Evolutionary conservation across 2,113 vertebrate species (phyloP).

Genomic region (Pseudolaguvia tuberculata): DNA sequence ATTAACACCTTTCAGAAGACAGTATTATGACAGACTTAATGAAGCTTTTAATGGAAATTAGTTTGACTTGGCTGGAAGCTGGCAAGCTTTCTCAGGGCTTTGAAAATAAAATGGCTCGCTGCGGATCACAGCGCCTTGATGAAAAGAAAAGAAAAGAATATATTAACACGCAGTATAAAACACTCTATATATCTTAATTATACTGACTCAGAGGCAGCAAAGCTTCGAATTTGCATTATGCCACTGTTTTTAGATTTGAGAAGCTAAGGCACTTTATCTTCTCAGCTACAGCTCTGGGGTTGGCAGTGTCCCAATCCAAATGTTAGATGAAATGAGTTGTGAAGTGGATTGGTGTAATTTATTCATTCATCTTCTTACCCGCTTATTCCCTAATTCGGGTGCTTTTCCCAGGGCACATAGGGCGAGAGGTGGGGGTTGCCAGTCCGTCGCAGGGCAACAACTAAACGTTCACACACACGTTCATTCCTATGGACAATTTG

Average conservation of each 20-base stretch:
- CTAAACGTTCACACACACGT: too few relatives aligned
- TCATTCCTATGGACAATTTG: too few relatives aligned
- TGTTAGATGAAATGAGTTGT: conserved; percentile 37
- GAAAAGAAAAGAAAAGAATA: neutral
- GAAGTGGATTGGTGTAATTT: conserved; percentile 28
- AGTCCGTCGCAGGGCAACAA: too few relatives aligned
- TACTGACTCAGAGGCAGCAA: conserved; percentile 33
- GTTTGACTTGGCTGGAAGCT: conserved; percentile 57
- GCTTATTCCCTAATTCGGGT: too few relatives aligned
- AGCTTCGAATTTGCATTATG: conserved; percentile 5
- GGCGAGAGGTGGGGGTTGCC: too few relatives aligned
- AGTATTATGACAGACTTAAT: conserved; percentile 68
- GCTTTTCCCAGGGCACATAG: too few relatives aligned
- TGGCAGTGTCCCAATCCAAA: conserved; percentile 40
- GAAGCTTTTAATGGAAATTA: conserved; percentile 72
- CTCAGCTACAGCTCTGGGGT: conserved; percentile 17
- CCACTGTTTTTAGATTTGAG: conserved; percentile 9
- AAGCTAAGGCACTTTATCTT: conserved; percentile 18
- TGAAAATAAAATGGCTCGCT: neutral
- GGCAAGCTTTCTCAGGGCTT: conserved; percentile 7
- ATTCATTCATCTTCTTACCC: too few relatives aligned
- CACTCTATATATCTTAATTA: conserved; percentile 16
- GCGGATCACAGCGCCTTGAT: neutral
- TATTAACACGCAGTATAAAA: neutral
- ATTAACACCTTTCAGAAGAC: conserved; percentile 60